Conservation (phyloP, 2,888 invertebrate species). For the Amblyjoppa proteus region DNA sequence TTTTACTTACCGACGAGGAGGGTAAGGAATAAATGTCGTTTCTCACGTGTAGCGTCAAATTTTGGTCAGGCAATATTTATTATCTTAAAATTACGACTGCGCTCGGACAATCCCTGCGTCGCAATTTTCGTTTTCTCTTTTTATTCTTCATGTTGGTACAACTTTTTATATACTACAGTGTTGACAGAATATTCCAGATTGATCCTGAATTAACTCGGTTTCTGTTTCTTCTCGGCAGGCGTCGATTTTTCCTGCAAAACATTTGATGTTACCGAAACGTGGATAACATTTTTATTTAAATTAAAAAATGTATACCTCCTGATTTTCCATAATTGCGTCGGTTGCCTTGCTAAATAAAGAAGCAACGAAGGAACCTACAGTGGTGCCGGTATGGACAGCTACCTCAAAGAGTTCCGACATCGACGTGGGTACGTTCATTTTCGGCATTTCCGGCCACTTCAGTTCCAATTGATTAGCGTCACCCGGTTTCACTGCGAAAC, state of each 20-base stretch:
- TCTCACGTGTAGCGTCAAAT: background rate
- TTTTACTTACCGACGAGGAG: background rate
- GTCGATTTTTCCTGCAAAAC: conserved; percentile 40
- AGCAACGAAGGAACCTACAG: conserved; percentile 85
- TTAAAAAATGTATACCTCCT: conserved; percentile 72
- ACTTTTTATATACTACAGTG: conserved; percentile 26
- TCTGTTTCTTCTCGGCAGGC: conserved; percentile 32
- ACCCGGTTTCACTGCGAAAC: conserved; percentile 89
- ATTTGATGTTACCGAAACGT: background rate
- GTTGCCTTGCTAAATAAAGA: conserved; percentile 70
- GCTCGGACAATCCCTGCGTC: background rate
- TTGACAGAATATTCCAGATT: conserved; percentile 27
- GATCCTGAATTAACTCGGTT: conserved; percentile 43
- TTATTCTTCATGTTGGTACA: background rate
- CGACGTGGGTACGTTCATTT: conserved; percentile 87
- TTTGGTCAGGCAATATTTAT: conserved; percentile 7
- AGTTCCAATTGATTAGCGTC: conserved; percentile 84
- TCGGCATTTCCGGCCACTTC: conserved; percentile 88
- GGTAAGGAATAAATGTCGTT: background rate
- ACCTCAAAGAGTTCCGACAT: conserved; percentile 87
- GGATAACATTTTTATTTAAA: background rate
- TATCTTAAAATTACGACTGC: conserved; percentile 1
- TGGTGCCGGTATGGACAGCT: conserved; percentile 84
- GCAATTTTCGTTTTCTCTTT: background rate
- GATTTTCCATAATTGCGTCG: conserved; percentile 68